These are phyloP conservation scores for Mus pahari DNA, from an alignment of 2,113 vertebrate species.

Conservation along the genomic window DNA sequence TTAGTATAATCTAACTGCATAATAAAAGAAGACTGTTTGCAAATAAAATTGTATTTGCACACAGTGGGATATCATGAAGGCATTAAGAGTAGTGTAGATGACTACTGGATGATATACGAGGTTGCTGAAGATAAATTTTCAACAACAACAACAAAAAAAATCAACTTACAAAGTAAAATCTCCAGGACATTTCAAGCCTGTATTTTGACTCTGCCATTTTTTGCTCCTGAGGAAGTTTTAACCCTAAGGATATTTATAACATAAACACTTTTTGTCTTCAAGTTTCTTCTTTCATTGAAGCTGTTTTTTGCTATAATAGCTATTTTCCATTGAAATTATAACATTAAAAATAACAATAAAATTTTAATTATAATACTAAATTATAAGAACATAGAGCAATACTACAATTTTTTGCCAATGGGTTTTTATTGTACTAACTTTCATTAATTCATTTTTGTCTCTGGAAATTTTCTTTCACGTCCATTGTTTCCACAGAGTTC, in stretches of 20 bases:
- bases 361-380: slow-evolving; percentile 23
- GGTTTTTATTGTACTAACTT: background rate
- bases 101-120: background rate
- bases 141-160: background rate
- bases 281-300: slow-evolving; percentile 15
- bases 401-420: background rate
- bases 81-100: background rate
- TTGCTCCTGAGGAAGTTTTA: slow-evolving; percentile 49
- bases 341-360: background rate
- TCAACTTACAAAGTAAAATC: slow-evolving; percentile 47
- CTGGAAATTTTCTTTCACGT: slow-evolving; percentile 4
- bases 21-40: background rate
- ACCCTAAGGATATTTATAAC: slow-evolving; percentile 22
- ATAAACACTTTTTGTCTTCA: slow-evolving; percentile 12
- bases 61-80: background rate
- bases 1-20: background rate
- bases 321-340: slow-evolving; percentile 34
- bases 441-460: background rate
- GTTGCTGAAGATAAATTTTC: background rate
- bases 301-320: background rate
- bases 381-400: background rate
- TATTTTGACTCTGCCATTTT: slow-evolving; percentile 36
- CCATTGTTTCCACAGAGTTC: slow-evolving; percentile 26
- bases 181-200: background rate
- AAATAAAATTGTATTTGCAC: background rate